Evolutionary conservation across 2,113 vertebrate genomes (phyloP).

Genomic region (Forbesichthys papilliferus): DNA sequence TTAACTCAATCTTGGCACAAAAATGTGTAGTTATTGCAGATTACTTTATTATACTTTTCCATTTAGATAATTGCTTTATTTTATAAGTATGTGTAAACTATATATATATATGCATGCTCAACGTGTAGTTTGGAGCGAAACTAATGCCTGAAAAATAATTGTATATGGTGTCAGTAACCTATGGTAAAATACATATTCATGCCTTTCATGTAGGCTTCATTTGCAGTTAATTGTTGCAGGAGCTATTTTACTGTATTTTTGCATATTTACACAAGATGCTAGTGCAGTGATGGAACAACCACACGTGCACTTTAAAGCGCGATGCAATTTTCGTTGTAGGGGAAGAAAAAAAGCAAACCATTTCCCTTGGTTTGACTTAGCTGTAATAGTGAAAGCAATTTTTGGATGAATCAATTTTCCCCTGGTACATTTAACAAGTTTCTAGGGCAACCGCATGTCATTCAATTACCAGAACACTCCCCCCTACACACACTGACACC

Average conservation of each 20-base stretch:
- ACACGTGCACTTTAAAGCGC: slow-evolving; percentile 57
- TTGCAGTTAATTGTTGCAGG: slow-evolving; percentile 32
- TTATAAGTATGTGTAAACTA: too few relatives aligned
- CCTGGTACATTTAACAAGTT: slow-evolving; percentile 64
- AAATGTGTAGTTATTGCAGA: too few relatives aligned
- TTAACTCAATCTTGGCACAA: too few relatives aligned
- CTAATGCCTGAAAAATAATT: too few relatives aligned
- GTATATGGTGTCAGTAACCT: too few relatives aligned
- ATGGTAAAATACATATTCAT: too few relatives aligned
- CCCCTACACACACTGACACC: background rate
- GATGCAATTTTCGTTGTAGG: slow-evolving; percentile 66
- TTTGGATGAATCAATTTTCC: slow-evolving; percentile 71
- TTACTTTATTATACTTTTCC: too few relatives aligned
- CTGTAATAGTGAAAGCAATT: slow-evolving; percentile 75
- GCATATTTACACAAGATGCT: slow-evolving; percentile 61
- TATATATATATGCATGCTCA: too few relatives aligned
- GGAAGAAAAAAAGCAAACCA: slow-evolving; percentile 53
- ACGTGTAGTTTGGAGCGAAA: too few relatives aligned
- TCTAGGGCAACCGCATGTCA: slow-evolving; percentile 60
- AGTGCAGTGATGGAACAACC: slow-evolving; percentile 53
- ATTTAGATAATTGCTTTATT: too few relatives aligned
- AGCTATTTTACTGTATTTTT: slow-evolving; percentile 62
- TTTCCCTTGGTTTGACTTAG: slow-evolving; percentile 71
- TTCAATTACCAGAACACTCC: slow-evolving; percentile 35
- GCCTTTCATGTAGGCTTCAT: slow-evolving; percentile 22